Evolutionary conservation across 92 coral and sea anemone genomes (phyloP), one percentile per base, ranked within the genome.

Genomic region (Palythoa heliodiscus): DNA sequence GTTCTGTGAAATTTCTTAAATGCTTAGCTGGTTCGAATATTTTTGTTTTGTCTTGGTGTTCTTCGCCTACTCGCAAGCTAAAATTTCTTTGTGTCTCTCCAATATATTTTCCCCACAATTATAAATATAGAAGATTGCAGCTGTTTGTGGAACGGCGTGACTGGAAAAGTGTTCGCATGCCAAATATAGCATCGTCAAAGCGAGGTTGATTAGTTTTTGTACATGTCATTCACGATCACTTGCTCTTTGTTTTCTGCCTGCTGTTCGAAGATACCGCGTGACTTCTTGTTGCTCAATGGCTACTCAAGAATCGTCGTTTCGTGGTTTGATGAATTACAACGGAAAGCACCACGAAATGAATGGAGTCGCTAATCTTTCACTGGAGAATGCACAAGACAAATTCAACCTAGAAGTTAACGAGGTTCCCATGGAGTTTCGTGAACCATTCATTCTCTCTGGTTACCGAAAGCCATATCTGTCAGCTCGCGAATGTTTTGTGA

Each of bases 381-480:
- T 16, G 22, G 73, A 47, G 55, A 80, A 48, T 7, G 23, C 22
- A 47, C 60, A 25, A 20, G 61, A 47, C 52, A 64, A 39, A 24
- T 80, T 66, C 23, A 67, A 17, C 70, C 58, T 80, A 1, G 35
- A 58, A 48, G 63, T 80, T 57, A 90, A 92, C 12, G 86, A 94
- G 75, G 90, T 97, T 25, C 89, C 94, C 10, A 71, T 77, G 29
- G 88, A 77, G 52, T 88, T 84, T 72, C 94, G 92, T 9, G 98
- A 94, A 55, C 98, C 98, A 15, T 97, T 88, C 75, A 91, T 97
- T 43, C 75, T 88, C 35, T 91, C 98, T 16, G 96, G 98, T 16
- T 97, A 97, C 68, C 92, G 99, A 23, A 88, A 91, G 47, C 95
- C 95, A 2, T 89, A 96, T 39, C 82, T 92, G 13, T 69, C 97